phyloP scores from a whole-genome alignment of 2,113 vertebrate genomes.

The Rhipidura dahli region DNA sequence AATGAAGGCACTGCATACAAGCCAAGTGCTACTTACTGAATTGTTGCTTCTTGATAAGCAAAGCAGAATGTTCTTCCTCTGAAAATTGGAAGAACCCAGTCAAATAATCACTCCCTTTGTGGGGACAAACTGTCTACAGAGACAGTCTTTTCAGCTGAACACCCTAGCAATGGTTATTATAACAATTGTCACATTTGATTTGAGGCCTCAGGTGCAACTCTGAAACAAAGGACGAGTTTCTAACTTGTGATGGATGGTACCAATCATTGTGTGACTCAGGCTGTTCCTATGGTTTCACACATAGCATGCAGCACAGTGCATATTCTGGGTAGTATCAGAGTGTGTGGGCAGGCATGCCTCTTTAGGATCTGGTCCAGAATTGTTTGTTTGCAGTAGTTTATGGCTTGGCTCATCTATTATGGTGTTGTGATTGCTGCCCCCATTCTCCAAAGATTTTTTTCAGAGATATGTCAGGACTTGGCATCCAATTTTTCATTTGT shows the following conservation, averaged over 20 bases:
- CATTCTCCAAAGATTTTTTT: background rate
- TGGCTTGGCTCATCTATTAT: slow-evolving; percentile 2
- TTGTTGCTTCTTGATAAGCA: slow-evolving; percentile 35
- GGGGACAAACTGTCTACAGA: background rate
- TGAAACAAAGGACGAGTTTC: slow-evolving; percentile 34
- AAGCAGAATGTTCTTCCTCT: slow-evolving; percentile 17
- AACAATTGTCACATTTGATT: slow-evolving; percentile 57
- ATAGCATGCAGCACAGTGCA: background rate
- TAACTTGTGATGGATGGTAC: slow-evolving; percentile 60
- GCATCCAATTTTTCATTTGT: background rate
- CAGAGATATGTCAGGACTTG: background rate
- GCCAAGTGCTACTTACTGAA: background rate
- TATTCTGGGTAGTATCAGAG: background rate
- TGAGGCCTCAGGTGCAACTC: slow-evolving; percentile 46
- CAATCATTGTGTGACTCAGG: slow-evolving; percentile 43
- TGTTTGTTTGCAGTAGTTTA: slow-evolving; percentile 29
- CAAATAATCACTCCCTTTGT: background rate
- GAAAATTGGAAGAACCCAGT: background rate
- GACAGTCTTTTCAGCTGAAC: slow-evolving; percentile 2
- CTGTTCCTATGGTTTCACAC: slow-evolving; percentile 41
- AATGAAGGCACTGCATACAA: background rate
- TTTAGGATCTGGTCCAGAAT: slow-evolving; percentile 1
- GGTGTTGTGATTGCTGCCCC: background rate
- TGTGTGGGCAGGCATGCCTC: slow-evolving; percentile 8
- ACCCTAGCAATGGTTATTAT: background rate